A percentile compares a stretch with the other conserved stretches of the same genome.
Evolutionary conservation across 2,113 vertebrate species (phyloP).

Genomic region (Platichthys flesus): DNA sequence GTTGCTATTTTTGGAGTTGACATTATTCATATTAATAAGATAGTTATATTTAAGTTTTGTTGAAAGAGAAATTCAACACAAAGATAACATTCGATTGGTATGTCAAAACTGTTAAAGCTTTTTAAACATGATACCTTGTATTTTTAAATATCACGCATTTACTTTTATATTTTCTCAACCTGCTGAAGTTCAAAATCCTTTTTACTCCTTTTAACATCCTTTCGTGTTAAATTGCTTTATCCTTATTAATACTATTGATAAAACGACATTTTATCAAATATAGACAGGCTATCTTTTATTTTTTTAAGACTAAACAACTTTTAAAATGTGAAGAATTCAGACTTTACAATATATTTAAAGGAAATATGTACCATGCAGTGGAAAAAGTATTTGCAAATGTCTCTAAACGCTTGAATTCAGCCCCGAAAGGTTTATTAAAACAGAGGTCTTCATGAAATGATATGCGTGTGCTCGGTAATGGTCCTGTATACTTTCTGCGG

Average conservation of each 20-base stretch:
- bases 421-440: not conserved
- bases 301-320: no score
- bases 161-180: no score
- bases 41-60: not conserved
- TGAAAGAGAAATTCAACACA: no score
- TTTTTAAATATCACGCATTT: no score
- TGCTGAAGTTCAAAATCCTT: not conserved
- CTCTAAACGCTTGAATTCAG: not conserved
- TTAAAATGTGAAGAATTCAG: no score
- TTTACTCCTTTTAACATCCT: not conserved
- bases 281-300: no score
- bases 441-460: constrained; percentile 52
- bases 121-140: no score
- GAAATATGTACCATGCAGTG: no score
- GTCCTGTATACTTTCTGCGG: not conserved
- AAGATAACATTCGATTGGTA: no score
- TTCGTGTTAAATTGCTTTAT: not conserved
- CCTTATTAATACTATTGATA: not conserved
- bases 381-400: not conserved
- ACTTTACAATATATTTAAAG: no score
- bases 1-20: not conserved
- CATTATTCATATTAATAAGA: not conserved
- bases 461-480: constrained; percentile 45
- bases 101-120: no score
- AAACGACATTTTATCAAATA: not conserved